Evolutionary conservation across 1,140 invertebrate species (phyloP).

Genomic region (Aculops lycopersici): DNA sequence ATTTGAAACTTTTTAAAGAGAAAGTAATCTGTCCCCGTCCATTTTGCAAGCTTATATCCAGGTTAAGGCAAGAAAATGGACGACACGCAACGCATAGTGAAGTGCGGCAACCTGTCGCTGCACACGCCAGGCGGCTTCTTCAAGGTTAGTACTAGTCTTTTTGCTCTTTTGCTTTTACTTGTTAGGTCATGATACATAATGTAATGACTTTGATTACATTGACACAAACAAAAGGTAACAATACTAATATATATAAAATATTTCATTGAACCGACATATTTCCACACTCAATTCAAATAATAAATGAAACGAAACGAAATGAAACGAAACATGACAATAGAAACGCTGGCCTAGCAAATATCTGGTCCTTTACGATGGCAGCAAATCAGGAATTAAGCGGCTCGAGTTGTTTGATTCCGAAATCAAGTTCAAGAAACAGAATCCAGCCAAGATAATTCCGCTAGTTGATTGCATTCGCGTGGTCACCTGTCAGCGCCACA

Average conservation of each 20-base stretch:
- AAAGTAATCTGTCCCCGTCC: no score
- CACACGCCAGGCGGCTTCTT: not conserved
- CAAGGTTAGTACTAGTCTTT: not conserved
- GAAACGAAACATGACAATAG: no score
- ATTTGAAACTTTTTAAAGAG: no score
- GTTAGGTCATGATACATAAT: no score
- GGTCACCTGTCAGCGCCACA: not conserved
- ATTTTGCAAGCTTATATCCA: no score
- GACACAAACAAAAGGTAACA: no score
- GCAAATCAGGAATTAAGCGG: conserved; percentile 43
- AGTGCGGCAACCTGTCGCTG: not conserved
- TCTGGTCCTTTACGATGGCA: conserved; percentile 37
- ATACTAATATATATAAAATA: no score
- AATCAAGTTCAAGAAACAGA: conserved; percentile 28
- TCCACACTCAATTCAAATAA: no score
- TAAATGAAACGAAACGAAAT: no score
- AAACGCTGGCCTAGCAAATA: conserved; percentile 39
- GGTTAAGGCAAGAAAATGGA: not conserved
- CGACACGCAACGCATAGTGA: not conserved
- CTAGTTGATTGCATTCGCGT: conserved; percentile 31
- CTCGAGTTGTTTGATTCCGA: conserved; percentile 47
- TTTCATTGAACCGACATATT: no score
- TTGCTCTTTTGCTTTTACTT: no score
- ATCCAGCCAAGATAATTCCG: conserved; percentile 33
- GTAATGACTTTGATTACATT: no score